Evolutionary conservation across 2,888 invertebrate genomes (phyloP), one percentile per base, ranked within the genome.

Genomic region (Gerris lacustris): DNA sequence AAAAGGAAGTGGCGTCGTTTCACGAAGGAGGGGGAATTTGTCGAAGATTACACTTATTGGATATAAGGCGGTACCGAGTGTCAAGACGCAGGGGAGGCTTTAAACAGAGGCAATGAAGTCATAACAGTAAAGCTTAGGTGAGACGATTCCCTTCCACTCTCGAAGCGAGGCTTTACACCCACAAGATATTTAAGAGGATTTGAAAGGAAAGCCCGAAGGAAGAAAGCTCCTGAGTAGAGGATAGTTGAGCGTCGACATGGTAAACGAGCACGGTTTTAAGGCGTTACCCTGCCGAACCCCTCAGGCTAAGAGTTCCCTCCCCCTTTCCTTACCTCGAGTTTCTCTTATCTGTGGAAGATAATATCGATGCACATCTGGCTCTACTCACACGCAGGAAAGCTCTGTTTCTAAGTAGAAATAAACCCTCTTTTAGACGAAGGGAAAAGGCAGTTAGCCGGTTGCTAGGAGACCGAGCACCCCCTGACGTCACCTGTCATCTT

Each of bases 401-500:
- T 31, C 31, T 31, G 31, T 31, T 31, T 31, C 31, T 31, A 31
- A 31, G 31, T 31, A 31, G 31, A 31, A 55, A 15, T 55, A 55
- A 15, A 55, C 15, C 55, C 55, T 55, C 15, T 55, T 55, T 55
- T 55, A 55, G 31, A 31, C 31, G 31, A 31, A 31, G 31, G 31
- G 31, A 31, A 31, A 31, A 31, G 31, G 31, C 31, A 31, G 73
- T 67, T 66, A 67, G 68, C 63, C 45, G 69, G 73, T 73, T 69
- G 70, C 73, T 71, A 71, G 69, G 73, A 70, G 66, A 55, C 55
- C 15, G 15, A 64, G 17, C 64, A 72, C 9, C 67, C 9, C 72
- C 72, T 73, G 73, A 73, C 73, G 73, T 73, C 73, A 73, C 73
- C 73, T 73, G 73, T 73, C 73, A 73, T 73, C 73, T 73, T 73